A percentile compares a stretch with the other conserved stretches of the same genome.
Conservation (phyloP, 2,113 vertebrate genomes). For the Sphaerodactylus townsendi region DNA sequence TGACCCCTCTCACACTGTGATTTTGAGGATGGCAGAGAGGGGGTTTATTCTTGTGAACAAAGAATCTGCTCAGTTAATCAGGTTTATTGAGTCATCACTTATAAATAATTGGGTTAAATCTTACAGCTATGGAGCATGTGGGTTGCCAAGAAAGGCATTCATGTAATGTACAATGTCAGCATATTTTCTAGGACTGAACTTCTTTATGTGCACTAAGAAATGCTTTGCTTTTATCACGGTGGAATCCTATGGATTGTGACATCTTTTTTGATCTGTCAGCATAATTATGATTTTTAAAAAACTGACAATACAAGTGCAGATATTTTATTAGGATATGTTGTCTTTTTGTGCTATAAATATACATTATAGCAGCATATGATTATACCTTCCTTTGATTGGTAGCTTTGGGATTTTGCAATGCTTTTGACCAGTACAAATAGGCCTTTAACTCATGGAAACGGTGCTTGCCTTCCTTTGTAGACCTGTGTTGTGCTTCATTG, state of each 20-base stretch:
- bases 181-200: conserved; percentile 11
- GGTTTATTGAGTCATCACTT: not conserved
- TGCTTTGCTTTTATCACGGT: conserved; percentile 19
- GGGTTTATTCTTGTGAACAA: not conserved
- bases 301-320: not conserved
- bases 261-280: not conserved
- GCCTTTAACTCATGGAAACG: not conserved
- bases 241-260: not conserved
- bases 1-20: not conserved
- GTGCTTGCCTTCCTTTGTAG: rapidly evolving
- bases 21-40: not conserved
- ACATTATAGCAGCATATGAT: conserved; percentile 9
- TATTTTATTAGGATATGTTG: not conserved
- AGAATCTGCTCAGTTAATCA: not conserved
- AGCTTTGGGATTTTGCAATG: not conserved
- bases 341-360: conserved; percentile 1
- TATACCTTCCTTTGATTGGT: conserved; percentile 8
- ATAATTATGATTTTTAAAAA: not conserved
- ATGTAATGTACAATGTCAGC: conserved; percentile 8
- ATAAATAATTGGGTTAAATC: not conserved
- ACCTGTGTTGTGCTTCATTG: not conserved
- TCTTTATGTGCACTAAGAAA: not conserved
- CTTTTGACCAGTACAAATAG: not conserved
- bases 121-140: not conserved
- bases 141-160: not conserved